Conservation (phyloP, 2,888 invertebrate species). For the Oscheius sp. region DNA sequence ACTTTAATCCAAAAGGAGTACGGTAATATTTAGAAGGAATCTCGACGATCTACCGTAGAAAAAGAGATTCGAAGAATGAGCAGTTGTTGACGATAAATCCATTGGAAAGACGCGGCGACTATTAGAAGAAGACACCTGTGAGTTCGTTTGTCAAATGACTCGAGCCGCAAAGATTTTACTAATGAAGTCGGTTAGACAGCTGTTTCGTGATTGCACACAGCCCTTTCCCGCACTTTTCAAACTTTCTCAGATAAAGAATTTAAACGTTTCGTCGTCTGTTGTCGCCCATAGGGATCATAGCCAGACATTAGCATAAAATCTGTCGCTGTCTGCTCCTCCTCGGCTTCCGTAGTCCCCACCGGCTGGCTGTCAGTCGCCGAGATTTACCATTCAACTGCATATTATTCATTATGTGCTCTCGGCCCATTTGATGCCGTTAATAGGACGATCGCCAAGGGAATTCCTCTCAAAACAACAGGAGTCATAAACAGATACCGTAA, state of each 20-base stretch:
- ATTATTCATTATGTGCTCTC: constrained; percentile 32
- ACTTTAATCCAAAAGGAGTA: not conserved
- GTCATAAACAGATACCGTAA: not conserved
- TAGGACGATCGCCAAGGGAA: constrained; percentile 22
- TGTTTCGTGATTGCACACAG: too few relatives aligned
- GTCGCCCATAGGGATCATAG: constrained; percentile 29
- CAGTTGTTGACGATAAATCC: constrained; percentile 22
- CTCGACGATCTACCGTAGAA: too few relatives aligned
- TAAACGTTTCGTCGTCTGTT: constrained; percentile 10
- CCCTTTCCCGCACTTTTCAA: constrained; percentile 6
- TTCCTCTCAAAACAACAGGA: constrained; percentile 31
- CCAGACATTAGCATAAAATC: constrained; percentile 30
- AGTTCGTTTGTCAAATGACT: constrained; percentile 14
- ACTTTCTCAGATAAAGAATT: too few relatives aligned
- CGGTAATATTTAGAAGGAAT: too few relatives aligned
- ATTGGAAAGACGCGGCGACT: constrained; percentile 10
- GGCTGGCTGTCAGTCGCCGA: constrained; percentile 27
- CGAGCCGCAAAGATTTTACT: constrained; percentile 25
- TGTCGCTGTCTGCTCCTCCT: constrained; percentile 19
- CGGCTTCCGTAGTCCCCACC: not conserved
- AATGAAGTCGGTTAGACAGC: constrained; percentile 17
- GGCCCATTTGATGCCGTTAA: constrained; percentile 32
- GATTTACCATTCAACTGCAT: constrained; percentile 32
- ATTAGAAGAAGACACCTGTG: constrained; percentile 20
- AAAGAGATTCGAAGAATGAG: not conserved